Conservation (phyloP, 2,113 vertebrate genomes). For the Ammodytes dubius region DNA sequence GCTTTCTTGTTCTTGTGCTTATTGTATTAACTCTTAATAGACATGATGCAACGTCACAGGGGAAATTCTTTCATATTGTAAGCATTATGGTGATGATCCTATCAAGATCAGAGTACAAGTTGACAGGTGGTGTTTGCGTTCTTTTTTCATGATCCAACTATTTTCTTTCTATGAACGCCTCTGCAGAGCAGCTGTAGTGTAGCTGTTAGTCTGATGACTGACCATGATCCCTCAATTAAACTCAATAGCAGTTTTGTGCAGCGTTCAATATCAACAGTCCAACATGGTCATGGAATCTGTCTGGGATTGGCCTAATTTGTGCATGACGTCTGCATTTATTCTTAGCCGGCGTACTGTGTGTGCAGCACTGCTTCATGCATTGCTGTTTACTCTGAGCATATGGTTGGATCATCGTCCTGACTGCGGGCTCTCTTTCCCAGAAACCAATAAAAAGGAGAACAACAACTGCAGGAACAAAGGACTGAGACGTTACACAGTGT, state of each 20-base stretch:
- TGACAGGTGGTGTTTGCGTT: not conserved
- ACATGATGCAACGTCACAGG: not conserved
- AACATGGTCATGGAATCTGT: not conserved
- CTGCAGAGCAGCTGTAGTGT: not conserved
- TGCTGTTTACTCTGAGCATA: not conserved
- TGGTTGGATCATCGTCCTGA: not conserved
- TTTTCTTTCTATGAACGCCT: not conserved
- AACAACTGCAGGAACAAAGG: not conserved
- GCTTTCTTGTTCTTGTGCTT: not conserved
- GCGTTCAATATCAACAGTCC: slow-evolving; percentile 11
- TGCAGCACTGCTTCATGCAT: not conserved
- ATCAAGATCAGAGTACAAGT: not conserved
- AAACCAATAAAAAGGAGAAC: not conserved
- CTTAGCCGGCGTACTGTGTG: not conserved
- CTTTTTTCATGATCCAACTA: not conserved
- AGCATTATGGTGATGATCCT: not conserved
- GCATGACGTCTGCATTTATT: not conserved
- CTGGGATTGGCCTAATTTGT: not conserved
- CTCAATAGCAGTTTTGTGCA: slow-evolving; percentile 23
- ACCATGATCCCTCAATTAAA: slow-evolving; percentile 28
- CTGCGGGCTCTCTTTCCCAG: not conserved
- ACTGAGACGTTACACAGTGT: not conserved
- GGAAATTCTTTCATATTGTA: not conserved
- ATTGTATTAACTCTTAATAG: not conserved
- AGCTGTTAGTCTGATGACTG: slow-evolving; percentile 4